A percentile compares a stretch with the other conserved stretches of the same genome.
Evolutionary conservation across 2,113 vertebrate species (phyloP).

Genomic region (Sphyrna mokarran): DNA sequence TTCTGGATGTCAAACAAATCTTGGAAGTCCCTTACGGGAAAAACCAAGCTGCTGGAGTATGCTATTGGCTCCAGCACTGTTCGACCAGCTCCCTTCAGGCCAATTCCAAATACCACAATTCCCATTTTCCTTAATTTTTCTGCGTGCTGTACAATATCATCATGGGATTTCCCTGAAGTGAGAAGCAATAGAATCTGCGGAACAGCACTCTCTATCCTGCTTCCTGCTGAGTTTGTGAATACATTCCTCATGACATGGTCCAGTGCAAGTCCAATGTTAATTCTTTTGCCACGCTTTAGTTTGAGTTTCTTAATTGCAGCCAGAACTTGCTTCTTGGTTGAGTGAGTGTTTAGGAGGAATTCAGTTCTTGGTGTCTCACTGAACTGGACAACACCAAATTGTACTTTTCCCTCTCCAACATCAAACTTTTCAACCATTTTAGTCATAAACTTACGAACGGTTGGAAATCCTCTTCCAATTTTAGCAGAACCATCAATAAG

Average conservation of each 20-base stretch:
- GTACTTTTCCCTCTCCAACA: slow-evolving; percentile 69
- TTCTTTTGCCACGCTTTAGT: slow-evolving; percentile 66
- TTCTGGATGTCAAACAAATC: slow-evolving; percentile 50
- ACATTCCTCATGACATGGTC: slow-evolving; percentile 66
- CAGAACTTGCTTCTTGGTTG: slow-evolving; percentile 69
- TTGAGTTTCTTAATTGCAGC: slow-evolving; percentile 65
- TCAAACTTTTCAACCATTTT: slow-evolving; percentile 74
- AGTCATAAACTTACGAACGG: slow-evolving; percentile 77
- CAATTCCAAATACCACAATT: slow-evolving; percentile 83
- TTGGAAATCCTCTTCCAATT: slow-evolving; percentile 70
- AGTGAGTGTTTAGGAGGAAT: slow-evolving; percentile 73
- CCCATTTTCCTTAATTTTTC: slow-evolving; percentile 46
- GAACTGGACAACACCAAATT: slow-evolving; percentile 85
- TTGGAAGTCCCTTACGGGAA: slow-evolving; percentile 51
- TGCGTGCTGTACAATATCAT: slow-evolving; percentile 44
- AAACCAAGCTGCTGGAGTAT: slow-evolving; percentile 79
- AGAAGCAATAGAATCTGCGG: slow-evolving; percentile 84
- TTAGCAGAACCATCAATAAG: slow-evolving; percentile 87
- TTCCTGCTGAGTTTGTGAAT: slow-evolving; percentile 73
- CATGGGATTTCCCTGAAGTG: slow-evolving; percentile 64
- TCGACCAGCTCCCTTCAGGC: slow-evolving; percentile 65
- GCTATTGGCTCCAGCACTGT: slow-evolving; percentile 66
- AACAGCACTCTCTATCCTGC: slow-evolving; percentile 64
- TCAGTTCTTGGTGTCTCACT: slow-evolving; percentile 72
- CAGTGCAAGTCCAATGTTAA: slow-evolving; percentile 78